Evolutionary conservation across 2,888 invertebrate species (phyloP).

Genomic region (Pachymerium ferrugineum): DNA sequence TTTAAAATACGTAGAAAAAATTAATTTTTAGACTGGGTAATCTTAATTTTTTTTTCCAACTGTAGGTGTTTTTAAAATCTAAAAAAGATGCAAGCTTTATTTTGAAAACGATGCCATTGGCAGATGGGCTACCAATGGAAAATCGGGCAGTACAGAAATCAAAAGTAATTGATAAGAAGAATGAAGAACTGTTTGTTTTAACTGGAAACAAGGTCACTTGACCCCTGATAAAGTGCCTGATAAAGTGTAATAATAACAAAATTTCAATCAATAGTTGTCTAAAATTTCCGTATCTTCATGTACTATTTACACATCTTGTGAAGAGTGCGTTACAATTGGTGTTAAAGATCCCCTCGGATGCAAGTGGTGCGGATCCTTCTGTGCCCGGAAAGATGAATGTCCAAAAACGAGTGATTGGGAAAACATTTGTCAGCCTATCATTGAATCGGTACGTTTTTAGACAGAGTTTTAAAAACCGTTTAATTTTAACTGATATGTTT

Average conservation of each 20-base stretch:
- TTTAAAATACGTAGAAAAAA: no score
- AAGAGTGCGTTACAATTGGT: constrained; percentile 41
- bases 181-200: constrained; percentile 38
- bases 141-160: constrained; percentile 34
- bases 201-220: constrained; percentile 38
- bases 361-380: constrained; percentile 47
- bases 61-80: neutral
- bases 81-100: neutral
- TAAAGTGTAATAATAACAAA: no score
- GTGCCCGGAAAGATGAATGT: constrained; percentile 40
- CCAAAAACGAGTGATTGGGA: constrained; percentile 32
- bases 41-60: neutral
- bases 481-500: neutral
- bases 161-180: constrained; percentile 37
- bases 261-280: no score
- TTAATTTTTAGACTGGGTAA: neutral
- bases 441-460: constrained; percentile 29
- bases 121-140: constrained; percentile 17
- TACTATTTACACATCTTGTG: constrained; percentile 44
- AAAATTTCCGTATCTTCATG: constrained; percentile 45
- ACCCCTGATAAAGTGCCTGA: no score
- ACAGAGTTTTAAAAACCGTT: neutral
- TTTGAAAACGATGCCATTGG: neutral
- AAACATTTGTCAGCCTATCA: constrained; percentile 40
- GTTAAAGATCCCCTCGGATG: constrained; percentile 45